Evolutionary conservation across 2,113 vertebrate genomes (phyloP).

Genomic region (Myocastor coypus): DNA sequence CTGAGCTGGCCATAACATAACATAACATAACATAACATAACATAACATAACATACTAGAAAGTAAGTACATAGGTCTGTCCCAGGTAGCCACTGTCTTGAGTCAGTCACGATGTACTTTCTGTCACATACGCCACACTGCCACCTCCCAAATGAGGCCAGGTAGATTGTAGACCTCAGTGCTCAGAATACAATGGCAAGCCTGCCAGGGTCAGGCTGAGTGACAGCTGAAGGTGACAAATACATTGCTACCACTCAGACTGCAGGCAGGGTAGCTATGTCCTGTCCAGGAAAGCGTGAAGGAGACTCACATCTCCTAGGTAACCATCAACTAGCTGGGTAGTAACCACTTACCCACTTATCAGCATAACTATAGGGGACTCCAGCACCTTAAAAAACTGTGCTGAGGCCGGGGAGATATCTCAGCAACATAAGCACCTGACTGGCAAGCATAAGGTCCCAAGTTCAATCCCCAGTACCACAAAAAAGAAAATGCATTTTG

Average conservation of each 20-base stretch:
- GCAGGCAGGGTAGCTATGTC: neutral
- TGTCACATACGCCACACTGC: accelerated
- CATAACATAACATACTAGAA: too few species aligned
- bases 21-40: too few species aligned
- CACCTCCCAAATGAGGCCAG: neutral
- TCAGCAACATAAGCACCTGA: too few species aligned
- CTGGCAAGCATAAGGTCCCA: too few species aligned
- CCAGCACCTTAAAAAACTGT: neutral
- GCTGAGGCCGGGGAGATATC: too few species aligned
- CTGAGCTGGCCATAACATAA: too few species aligned
- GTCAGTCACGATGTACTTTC: accelerated
- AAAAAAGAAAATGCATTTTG: too few species aligned
- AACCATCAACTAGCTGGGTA: accelerated
- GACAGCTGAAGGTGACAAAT: accelerated
- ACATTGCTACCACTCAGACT: accelerated
- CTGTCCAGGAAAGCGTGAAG: neutral
- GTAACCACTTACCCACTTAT: neutral
- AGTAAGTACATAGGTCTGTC: neutral
- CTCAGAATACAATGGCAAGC: neutral
- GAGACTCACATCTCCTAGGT: neutral
- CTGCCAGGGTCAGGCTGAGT: neutral
- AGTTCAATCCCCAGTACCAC: too few species aligned
- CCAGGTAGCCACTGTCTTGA: neutral
- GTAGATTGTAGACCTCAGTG: neutral
- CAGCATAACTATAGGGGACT: neutral